These are phyloP conservation scores for Miniopterus natalensis DNA, from an alignment of 2,113 vertebrate species.

Conservation along the genomic window DNA sequence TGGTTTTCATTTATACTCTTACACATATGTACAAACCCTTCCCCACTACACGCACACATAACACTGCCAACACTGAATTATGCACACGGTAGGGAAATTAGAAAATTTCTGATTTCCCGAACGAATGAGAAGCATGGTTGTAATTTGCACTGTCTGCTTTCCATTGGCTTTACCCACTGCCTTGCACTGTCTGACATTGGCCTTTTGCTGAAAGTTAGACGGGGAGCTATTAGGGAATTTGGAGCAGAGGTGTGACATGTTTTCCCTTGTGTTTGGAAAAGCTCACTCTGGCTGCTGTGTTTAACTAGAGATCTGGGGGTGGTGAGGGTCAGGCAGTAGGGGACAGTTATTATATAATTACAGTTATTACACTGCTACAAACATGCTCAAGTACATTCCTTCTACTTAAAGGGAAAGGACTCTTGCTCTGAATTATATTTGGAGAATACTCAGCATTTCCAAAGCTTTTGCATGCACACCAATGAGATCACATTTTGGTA, in stretches of 20 bases:
- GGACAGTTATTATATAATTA: background rate
- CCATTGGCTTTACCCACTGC: background rate
- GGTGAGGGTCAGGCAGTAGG: fast-evolving
- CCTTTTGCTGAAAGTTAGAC: background rate
- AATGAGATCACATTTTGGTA: background rate
- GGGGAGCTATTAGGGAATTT: background rate
- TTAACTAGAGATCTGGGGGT: background rate
- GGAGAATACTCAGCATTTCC: background rate
- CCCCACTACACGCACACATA: fast-evolving
- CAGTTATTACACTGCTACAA: background rate
- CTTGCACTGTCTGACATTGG: background rate
- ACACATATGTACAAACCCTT: background rate
- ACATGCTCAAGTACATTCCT: background rate
- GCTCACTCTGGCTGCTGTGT: background rate
- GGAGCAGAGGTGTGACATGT: background rate
- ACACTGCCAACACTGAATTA: background rate
- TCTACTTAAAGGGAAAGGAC: background rate
- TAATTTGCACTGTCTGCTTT: background rate
- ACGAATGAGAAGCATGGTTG: background rate
- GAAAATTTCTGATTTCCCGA: background rate
- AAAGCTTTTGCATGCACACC: background rate
- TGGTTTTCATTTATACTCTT: background rate
- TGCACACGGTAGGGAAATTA: background rate
- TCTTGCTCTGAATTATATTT: background rate
- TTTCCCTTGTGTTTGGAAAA: slow-evolving; percentile 23